Evolutionary conservation across 2,113 vertebrate genomes (phyloP).

Genomic region (Alouatta palliata): DNA sequence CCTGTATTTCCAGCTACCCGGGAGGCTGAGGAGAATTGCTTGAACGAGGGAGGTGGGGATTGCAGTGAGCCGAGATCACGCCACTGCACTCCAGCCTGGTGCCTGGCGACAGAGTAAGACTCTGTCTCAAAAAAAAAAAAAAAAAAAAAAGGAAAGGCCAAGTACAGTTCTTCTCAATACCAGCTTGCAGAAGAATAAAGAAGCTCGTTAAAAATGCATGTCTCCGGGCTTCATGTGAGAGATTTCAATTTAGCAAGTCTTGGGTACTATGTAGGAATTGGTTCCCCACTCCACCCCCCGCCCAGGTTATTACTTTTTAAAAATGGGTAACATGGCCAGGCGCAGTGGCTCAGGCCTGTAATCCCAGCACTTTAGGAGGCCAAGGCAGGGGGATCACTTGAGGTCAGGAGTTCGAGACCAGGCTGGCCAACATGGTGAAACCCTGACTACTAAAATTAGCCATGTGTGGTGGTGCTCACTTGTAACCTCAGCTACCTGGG

Average conservation of each 20-base stretch:
- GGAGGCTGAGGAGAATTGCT: too few relatives aligned
- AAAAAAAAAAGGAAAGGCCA: not conserved
- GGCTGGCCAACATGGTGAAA: not conserved
- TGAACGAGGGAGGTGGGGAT: too few relatives aligned
- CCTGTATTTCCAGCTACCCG: too few relatives aligned
- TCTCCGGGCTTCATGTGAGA: not conserved
- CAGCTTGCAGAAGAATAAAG: not conserved
- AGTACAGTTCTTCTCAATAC: not conserved
- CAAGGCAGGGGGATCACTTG: not conserved
- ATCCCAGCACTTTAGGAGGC: not conserved
- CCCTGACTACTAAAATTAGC: not conserved
- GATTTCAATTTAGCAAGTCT: not conserved
- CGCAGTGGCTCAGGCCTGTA: not conserved
- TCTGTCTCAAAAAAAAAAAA: too few relatives aligned
- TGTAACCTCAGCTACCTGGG: not conserved
- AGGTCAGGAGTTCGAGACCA: not conserved
- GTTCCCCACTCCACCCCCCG: not conserved
- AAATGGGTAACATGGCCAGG: not conserved
- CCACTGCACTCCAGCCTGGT: too few relatives aligned
- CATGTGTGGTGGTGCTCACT: not conserved
- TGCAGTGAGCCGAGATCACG: too few relatives aligned
- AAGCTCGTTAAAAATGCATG: not conserved
- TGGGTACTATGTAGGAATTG: not conserved
- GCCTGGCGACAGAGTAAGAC: too few relatives aligned
- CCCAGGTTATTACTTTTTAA: not conserved